These are phyloP conservation scores for Tauraco erythrolophus DNA, from an alignment of 2,113 vertebrate species.

Conservation along the genomic window DNA sequence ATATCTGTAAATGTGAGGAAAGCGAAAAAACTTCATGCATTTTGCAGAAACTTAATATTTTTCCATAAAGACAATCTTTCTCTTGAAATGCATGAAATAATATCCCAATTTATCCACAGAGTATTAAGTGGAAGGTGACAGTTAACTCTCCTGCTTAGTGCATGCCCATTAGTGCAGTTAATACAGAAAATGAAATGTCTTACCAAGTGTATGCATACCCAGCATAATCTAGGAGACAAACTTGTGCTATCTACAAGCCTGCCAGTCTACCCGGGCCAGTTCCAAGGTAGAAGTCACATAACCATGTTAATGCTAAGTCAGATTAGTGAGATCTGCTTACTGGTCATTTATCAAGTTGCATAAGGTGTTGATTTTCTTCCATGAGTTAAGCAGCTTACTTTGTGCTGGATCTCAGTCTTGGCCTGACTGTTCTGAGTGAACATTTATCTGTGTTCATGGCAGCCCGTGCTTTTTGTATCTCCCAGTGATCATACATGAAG, in stretches of 20 bases:
- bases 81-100: background rate
- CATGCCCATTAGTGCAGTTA: background rate
- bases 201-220: accelerated
- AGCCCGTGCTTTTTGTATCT: background rate
- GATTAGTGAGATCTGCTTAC: background rate
- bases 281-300: background rate
- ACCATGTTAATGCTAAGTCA: background rate
- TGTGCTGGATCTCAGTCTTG: background rate
- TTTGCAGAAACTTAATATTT: background rate
- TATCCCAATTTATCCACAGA: background rate
- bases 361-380: background rate
- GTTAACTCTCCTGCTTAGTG: background rate
- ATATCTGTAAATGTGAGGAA: background rate
- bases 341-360: background rate
- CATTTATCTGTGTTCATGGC: background rate
- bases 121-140: background rate
- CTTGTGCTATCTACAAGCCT: accelerated
- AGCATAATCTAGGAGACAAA: background rate
- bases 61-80: background rate
- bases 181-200: background rate
- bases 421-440: background rate
- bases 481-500: accelerated
- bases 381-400: background rate
- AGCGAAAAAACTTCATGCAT: background rate
- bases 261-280: background rate